Base-by-base conservation (phyloP, 2,113 vertebrate species). In the Acanthisitta chloris region DNA sequence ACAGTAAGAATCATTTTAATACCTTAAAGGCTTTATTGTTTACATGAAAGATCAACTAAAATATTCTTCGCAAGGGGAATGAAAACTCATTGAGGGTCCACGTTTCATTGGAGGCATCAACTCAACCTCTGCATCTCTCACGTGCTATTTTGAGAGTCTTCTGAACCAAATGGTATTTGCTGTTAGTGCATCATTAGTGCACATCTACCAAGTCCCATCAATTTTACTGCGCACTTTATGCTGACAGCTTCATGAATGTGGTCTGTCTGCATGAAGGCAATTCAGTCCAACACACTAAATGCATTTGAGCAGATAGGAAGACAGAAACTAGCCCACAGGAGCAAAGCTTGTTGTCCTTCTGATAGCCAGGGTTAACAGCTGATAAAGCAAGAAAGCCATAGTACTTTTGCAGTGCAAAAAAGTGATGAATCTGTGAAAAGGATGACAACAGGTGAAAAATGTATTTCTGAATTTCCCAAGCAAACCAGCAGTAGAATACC, bases 171-270 rank as follows among this genome's bases (percentile, higher is more conserved):
- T 38, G 9, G 5, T 43, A 31, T 51, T 78, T 84, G 38, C 38
- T 3, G 0, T 45, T 40, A 72, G 3, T 36, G 18, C 6, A 40
- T 55, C 4, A 0, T 45, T 54, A 64, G 4, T 36, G n/a, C 8
- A 36, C 4, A n/a, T 49, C 67, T 65, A 51, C 10, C 38, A 67
- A 61, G 16, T 9, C 20, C 38, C 45, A 64, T 6, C 11, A 28
- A 4, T 59, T 59, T 45, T 57, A 3, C 46, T 62, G 12, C 31
- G 17, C 4, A 9, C 4, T 51, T 79, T 58, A 36, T 64, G 28
- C 15, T 36, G 33, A 58, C 17, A 26, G 17, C 17, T 87, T 83
- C 54, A 29, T 21, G 19, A 86, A 34, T 15, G 15, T 10, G 24
- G 34, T 42, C 29, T 87, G 9, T 49, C 23, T 54, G 17, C 14